Percentiles rank a stretch among this genome's conserved stretches.
Conservation (phyloP, 2,888 invertebrate genomes). For the Cosmopolites sordidus region DNA sequence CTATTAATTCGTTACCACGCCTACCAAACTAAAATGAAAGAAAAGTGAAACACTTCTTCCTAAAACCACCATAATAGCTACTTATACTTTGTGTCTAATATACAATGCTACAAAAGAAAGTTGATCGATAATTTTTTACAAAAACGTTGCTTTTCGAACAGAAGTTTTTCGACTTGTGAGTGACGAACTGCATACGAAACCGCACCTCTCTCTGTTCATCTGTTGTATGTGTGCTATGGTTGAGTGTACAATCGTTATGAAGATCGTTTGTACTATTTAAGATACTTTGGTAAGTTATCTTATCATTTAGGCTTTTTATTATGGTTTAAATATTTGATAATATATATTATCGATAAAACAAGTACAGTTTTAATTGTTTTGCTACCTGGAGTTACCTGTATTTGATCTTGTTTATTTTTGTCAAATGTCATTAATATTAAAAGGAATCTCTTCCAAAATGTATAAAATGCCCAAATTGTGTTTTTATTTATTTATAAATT, state of each 20-base stretch:
- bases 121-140: constrained; percentile 4
- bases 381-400: too few relatives aligned
- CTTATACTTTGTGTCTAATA: constrained; percentile 15
- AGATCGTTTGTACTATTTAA: constrained; percentile 38
- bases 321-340: not conserved
- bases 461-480: too few relatives aligned
- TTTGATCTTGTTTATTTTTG: too few relatives aligned
- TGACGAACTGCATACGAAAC: constrained; percentile 31
- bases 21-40: constrained; percentile 32
- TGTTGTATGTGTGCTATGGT: constrained; percentile 35
- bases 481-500: too few relatives aligned
- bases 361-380: too few relatives aligned
- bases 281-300: constrained; percentile 37
- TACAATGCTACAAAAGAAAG: constrained; percentile 16
- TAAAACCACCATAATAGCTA: constrained; percentile 22
- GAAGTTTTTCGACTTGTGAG: constrained; percentile 27
- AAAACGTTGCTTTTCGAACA: constrained; percentile 11
- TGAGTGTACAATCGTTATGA: constrained; percentile 44
- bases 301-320: constrained; percentile 21
- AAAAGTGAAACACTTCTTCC: constrained; percentile 34
- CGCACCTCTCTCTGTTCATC: constrained; percentile 44
- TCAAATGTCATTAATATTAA: too few relatives aligned
- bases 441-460: too few relatives aligned
- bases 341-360: too few relatives aligned
- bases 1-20: constrained; percentile 27